Base-by-base conservation (phyloP, 1,140 invertebrate species). In the Homarus americanus region DNA sequence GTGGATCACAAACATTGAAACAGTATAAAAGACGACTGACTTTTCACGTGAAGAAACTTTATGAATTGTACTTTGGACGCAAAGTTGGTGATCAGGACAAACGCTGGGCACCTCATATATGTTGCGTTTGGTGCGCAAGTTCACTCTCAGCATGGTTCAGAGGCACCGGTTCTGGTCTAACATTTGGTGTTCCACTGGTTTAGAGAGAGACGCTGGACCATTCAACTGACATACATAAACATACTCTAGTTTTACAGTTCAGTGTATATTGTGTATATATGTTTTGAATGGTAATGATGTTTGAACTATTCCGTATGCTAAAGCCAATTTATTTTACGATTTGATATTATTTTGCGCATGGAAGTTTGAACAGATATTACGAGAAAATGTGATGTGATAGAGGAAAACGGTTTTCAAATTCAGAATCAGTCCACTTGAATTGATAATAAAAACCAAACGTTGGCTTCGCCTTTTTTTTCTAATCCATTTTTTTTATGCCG, bases 381-480 rank as follows among this genome's bases (percentile, higher is more conserved):
- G n/a, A 32, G 38, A 88, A 88, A 88, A 24, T 88, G 72, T 79
- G 75, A 78, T 41, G 44, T 88, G 72, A 40, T 28, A 28, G 34
- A 24, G 40, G 66, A 5, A 24, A 38, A 36, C 58, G 58, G 73
- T 80, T 58, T 28, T 28, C 53, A 88, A 66, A 85, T 85, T 72
- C 40, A 24, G 58, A 73, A 49, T 82, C 41, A 63, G 28, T 44
- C 44, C 41, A 32, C 49, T n/a, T n/a, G n/a, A n/a, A n/a, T 82
- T 82, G n/a, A 82, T 9, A 82, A 58, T 82, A 53, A 82, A 82
- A 82, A 10, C 2, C 17, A 28, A 24, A 32, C 3, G 41, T 32
- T 24, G 38, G 53, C 9, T 82, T n/a, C 38, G 79, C 53, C 53
- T 82, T 82, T 82, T 82, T 28, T 82, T n/a, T n/a, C n/a, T n/a